Base-by-base conservation (phyloP, 2,797 vertebrate species). In the Semotilus atromaculatus region DNA sequence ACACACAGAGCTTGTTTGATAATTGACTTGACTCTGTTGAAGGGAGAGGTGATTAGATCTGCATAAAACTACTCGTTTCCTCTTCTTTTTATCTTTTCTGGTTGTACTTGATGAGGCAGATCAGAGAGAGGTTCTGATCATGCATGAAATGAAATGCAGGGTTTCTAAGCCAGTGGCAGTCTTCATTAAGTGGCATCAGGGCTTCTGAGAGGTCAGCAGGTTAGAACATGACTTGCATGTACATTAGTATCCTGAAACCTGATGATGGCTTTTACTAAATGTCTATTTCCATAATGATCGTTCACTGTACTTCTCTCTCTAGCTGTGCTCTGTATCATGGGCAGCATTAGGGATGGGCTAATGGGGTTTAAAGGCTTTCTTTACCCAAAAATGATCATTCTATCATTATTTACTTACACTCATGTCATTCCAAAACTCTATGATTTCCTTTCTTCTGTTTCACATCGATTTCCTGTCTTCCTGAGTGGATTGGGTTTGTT, bases 1-100 rank as follows among this genome's bases (percentile, higher is more conserved):
- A 91, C 93, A 91, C 91, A 92, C 90, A 89, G 89, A 86, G 93
- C 92, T 91, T 88, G 91, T 91, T 92, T 90, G 92, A 94, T 95
- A 94, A 95, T 95, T 92, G 93, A 95, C 93, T 94, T 93, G 90
- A 93, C 91, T 93, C 92, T 85, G 91, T 91, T 93, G 92, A 94
- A 92, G 89, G 92, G 90, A 92, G 91, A 90, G 90, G 92, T 91
- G 93, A 94, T 95, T 94, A 93, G 92, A 93, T 94, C 91, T 88
- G 91, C 94, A 93, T 93, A 92, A 93, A 91, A 88, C 82, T 89
- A 76, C 85, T 71, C 88, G 90, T 91, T 91, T 91, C 90, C 90
- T 78, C 68, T 88, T 34, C 16, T 62, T 55, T 53, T 70, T 62
- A 58, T 40, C 36, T 77, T 71, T 86, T 86, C 81, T 68, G 11